Conservation (phyloP, 2,113 vertebrate genomes). For the Tonatia bakeri region DNA sequence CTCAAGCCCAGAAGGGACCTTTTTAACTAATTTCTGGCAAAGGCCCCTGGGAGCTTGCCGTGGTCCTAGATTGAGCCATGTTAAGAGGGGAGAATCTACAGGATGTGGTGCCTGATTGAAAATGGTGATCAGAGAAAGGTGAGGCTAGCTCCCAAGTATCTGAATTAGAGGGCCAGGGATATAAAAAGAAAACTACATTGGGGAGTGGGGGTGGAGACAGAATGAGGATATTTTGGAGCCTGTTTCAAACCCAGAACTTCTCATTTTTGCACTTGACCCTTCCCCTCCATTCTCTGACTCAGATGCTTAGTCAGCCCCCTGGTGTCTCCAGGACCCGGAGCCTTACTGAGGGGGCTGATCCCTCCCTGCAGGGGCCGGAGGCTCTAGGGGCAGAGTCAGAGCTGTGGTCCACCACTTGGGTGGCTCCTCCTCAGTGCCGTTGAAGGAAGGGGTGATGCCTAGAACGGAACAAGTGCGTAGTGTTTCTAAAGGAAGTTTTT, state of each 20-base stretch:
- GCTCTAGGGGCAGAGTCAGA: not conserved
- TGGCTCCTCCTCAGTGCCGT: not conserved
- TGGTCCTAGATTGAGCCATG: not conserved
- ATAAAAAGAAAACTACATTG: not conserved
- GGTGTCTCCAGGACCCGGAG: not conserved
- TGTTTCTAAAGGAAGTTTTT: not conserved
- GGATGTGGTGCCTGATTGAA: not conserved
- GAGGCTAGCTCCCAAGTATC: not conserved
- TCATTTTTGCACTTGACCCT: not conserved
- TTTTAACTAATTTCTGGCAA: not conserved
- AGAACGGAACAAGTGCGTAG: not conserved
- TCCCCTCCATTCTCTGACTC: not conserved
- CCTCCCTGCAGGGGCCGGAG: not conserved
- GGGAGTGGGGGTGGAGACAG: too few species aligned
- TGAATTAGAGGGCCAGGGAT: not conserved
- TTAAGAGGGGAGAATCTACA: not conserved
- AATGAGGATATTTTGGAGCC: not conserved
- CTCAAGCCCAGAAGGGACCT: not conserved
- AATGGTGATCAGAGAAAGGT: not conserved
- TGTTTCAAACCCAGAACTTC: not conserved
- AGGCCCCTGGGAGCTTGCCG: not conserved
- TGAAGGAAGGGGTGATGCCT: not conserved
- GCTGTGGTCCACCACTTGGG: rapidly evolving
- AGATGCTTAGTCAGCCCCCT: not conserved
- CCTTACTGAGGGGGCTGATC: not conserved